Evolutionary conservation across 2,888 invertebrate species (phyloP), one percentile per base, ranked within the genome.

Genomic region (Melinaea menophilus): DNA sequence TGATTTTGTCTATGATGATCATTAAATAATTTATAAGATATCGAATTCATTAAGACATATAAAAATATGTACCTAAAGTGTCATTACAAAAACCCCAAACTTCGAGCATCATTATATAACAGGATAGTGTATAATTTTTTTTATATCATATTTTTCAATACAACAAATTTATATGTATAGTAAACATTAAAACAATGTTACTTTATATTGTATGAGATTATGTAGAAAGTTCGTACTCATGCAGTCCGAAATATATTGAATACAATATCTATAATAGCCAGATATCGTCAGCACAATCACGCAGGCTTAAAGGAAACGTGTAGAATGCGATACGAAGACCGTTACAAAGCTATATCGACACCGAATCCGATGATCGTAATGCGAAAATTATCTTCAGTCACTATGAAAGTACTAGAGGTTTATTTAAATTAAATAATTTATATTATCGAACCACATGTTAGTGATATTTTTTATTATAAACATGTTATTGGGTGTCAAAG

Each of bases 381-480:
- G 87, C 83, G 87, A 89, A 88, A 88, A 88, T 86, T 88, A 88
- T 87, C 85, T 83, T 75, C 80, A 79, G 75, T 73, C 68, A 68
- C 73, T 72, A 55, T 63, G 51, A 55, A 57, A 22, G 62, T 61
- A 65, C 68, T 67, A 67, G 58, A 64, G 65, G 55, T 33, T 33
- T 55, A 35, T 51, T 48, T 51, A n/a, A 51, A 31, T 11, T 51
- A 9, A 3, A 31, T 51, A 22, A 31, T 2, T 5, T 51, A 22
- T 51, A 31, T 9, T 13, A 22, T 51, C 22, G 22, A 22, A 51
- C 31, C 7, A 4, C 22, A 31, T 31, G 2, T 31, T 51, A 5
- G 22, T 51, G 4, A 12, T 3, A 3, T 3, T 31, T 51, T 22
- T 31, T 51, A 31, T 51, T 31, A 3, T 51, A 51, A 22, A 51